A percentile compares a stretch with the other conserved stretches of the same genome.
Conservation (phyloP, 2,113 vertebrate genomes). For the Etia nguti region DNA sequence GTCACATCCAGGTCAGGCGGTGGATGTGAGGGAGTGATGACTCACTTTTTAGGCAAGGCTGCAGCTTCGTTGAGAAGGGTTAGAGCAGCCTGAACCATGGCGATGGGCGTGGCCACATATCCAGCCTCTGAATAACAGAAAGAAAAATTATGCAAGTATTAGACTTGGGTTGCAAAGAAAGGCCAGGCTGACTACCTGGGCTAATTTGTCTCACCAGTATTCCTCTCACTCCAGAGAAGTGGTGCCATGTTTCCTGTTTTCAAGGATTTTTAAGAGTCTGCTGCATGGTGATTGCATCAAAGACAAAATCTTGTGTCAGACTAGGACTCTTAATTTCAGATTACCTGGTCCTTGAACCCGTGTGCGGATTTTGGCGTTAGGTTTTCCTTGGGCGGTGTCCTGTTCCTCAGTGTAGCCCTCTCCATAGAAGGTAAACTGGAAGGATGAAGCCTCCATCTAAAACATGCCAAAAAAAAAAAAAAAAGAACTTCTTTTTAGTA, state of each 20-base stretch:
- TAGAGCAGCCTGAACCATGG: conserved; percentile 89
- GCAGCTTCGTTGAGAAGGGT: conserved; percentile 83
- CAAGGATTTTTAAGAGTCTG: neutral
- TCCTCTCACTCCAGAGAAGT: neutral
- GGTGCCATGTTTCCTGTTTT: neutral
- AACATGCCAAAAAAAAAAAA: neutral
- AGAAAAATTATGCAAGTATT: neutral
- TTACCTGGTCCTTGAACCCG: conserved; percentile 92
- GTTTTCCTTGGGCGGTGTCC: conserved; percentile 77
- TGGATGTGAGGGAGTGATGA: neutral
- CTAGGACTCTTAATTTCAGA: neutral
- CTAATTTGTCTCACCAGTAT: neutral
- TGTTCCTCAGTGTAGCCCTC: conserved; percentile 84
- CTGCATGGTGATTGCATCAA: neutral
- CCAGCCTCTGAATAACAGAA: conserved; percentile 75
- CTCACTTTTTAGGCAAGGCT: conserved; percentile 85
- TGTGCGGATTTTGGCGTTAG: conserved; percentile 86
- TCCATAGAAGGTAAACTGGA: conserved; percentile 86
- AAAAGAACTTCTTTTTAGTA: neutral
- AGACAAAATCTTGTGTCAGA: neutral
- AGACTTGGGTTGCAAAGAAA: neutral
- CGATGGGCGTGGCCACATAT: conserved; percentile 86
- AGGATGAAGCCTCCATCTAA: conserved; percentile 86
- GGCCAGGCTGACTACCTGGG: neutral
- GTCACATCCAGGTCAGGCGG: neutral